Conservation (phyloP, 2,888 invertebrate genomes). For the Alentia gelatinosa region DNA sequence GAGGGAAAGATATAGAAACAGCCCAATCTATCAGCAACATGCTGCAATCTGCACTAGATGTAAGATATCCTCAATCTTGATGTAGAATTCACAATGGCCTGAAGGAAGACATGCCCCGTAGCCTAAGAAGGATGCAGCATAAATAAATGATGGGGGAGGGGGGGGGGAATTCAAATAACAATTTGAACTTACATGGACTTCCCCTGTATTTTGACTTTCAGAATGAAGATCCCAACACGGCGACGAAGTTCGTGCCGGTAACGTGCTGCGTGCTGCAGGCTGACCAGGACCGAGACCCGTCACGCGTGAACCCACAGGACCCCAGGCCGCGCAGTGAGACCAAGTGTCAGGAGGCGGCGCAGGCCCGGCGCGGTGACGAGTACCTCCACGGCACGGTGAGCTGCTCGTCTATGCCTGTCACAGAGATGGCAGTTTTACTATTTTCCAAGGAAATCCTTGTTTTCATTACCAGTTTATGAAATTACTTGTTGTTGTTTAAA, state of each 20-base stretch:
- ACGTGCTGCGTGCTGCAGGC: conserved; percentile 64
- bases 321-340: conserved; percentile 59
- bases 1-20: too few relatives aligned
- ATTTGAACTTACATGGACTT: neutral
- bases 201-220: neutral
- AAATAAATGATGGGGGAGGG: too few relatives aligned
- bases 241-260: conserved; percentile 58
- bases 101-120: too few relatives aligned
- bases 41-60: too few relatives aligned
- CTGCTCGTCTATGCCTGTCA: neutral
- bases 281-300: conserved; percentile 65
- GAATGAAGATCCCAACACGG: neutral
- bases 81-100: too few relatives aligned
- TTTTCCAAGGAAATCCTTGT: neutral
- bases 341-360: conserved; percentile 63
- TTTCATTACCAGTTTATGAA: neutral
- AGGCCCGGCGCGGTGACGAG: conserved; percentile 59
- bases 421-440: too few relatives aligned
- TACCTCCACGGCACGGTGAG: conserved; percentile 61
- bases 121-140: too few relatives aligned
- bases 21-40: too few relatives aligned
- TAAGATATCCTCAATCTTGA: too few relatives aligned
- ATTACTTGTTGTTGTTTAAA: neutral
- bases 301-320: conserved; percentile 64
- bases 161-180: neutral